Evolutionary conservation across 1,140 invertebrate species (phyloP).

Genomic region (Stegodyphus dumicola): DNA sequence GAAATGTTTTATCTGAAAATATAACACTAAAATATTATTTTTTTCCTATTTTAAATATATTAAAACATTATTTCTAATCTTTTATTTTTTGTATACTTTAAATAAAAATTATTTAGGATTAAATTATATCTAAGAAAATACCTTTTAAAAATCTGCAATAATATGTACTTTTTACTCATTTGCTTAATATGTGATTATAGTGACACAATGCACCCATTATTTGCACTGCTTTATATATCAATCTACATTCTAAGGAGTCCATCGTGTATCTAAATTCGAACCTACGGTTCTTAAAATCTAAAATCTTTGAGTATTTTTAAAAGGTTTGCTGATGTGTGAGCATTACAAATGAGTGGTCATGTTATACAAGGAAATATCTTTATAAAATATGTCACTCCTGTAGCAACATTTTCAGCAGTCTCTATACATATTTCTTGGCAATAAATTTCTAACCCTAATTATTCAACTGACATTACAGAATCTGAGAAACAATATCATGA

Average conservation of each 20-base stretch:
- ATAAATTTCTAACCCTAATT: constrained; percentile 49
- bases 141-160: background rate
- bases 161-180: background rate
- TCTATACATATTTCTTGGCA: constrained; percentile 46
- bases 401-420: constrained; percentile 55
- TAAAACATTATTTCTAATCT: too few species aligned
- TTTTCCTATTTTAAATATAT: too few species aligned
- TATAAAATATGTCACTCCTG: constrained; percentile 56
- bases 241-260: constrained; percentile 7
- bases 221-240: background rate
- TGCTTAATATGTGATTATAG: background rate
- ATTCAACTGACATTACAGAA: constrained; percentile 40
- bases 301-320: constrained; percentile 43
- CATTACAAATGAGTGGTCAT: constrained; percentile 58
- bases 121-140: background rate
- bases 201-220: background rate
- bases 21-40: too few species aligned
- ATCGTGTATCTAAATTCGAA: constrained; percentile 19
- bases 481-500: constrained; percentile 1
- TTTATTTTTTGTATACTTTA: too few species aligned
- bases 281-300: constrained; percentile 53
- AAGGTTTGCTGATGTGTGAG: constrained; percentile 49
- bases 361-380: constrained; percentile 58
- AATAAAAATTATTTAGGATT: too few species aligned
- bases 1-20: too few species aligned